These are phyloP conservation scores for Rhinichthys osculus DNA, from an alignment of 2,797 vertebrate genomes.

Conservation along the genomic window DNA sequence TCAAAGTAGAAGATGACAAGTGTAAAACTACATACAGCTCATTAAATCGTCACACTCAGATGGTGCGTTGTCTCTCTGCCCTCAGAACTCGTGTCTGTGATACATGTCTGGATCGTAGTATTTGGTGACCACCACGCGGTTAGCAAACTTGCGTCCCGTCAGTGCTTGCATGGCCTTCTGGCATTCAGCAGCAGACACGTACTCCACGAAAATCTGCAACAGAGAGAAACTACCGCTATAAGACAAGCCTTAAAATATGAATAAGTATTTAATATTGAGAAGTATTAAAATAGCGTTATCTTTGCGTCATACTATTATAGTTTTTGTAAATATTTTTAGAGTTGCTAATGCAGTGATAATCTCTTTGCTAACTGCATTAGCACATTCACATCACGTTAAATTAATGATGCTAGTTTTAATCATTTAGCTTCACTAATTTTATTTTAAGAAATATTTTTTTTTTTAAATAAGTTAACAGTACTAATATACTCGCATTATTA, in stretches of 20 bases:
- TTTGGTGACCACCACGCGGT: slow-evolving; percentile 83
- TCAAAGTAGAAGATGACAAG: not conserved
- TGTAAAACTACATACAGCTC: not conserved
- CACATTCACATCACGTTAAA: not conserved
- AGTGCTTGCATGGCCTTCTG: slow-evolving; percentile 83
- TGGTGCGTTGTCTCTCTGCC: slow-evolving; percentile 10
- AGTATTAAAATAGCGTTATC: not conserved
- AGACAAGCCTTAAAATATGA: not conserved
- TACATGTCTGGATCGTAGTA: slow-evolving; percentile 82
- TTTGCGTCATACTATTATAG: not conserved
- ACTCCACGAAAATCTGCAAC: slow-evolving; percentile 82
- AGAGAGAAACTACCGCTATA: not conserved
- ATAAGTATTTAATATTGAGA: not conserved
- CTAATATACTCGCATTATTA: not conserved
- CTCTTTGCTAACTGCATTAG: not conserved
- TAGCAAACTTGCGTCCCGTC: slow-evolving; percentile 83
- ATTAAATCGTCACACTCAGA: not conserved
- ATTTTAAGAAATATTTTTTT: not conserved
- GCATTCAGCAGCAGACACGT: slow-evolving; percentile 78
- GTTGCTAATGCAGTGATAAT: not conserved
- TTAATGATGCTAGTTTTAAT: not conserved
- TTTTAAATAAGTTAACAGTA: not conserved
- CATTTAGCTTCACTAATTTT: not conserved
- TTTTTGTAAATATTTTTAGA: not conserved
- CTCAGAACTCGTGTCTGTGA: slow-evolving; percentile 81